A percentile compares a stretch with the other conserved stretches of the same genome.
Evolutionary conservation across 53 echinoderm and acorn worm genomes (phyloP).

Genomic region (Crossaster papposus): DNA sequence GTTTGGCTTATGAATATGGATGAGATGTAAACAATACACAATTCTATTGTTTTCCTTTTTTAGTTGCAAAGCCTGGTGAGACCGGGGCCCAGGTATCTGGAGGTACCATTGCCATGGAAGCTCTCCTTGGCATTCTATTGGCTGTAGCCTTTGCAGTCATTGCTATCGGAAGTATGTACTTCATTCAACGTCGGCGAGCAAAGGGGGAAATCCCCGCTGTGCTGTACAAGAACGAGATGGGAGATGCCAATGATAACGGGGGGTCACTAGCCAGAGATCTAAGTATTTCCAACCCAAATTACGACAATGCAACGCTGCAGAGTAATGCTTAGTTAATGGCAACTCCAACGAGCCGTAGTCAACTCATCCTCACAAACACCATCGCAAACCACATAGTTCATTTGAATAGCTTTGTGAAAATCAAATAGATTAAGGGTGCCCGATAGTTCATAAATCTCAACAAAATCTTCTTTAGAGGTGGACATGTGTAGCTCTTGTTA

Average conservation of each 20-base stretch:
- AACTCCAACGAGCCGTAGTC: not conserved
- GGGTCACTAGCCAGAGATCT: conserved; percentile 7
- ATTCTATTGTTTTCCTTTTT: not conserved
- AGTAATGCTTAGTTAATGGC: conserved; percentile 19
- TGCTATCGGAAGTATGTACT: conserved; percentile 7
- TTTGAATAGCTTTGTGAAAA: too few species aligned
- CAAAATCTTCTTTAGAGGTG: too few species aligned
- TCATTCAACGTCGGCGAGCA: not conserved
- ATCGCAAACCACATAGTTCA: too few species aligned
- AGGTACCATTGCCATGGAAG: not conserved
- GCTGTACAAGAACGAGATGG: not conserved
- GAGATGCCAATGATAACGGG: not conserved
- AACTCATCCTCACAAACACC: too few species aligned
- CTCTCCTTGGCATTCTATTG: conserved; percentile 10
- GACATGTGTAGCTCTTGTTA: too few species aligned
- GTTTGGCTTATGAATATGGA: too few species aligned
- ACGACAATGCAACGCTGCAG: conserved; percentile 29
- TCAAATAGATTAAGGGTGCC: too few species aligned
- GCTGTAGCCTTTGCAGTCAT: not conserved
- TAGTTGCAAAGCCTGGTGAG: conserved; percentile 34
- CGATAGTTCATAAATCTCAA: too few species aligned
- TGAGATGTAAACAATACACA: too few species aligned
- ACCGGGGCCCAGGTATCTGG: not conserved
- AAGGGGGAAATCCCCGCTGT: conserved; percentile 17
- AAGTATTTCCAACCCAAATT: conserved; percentile 44